phyloP scores from a whole-genome alignment of 2,113 vertebrate species.

The Emydura subglobosa region DNA sequence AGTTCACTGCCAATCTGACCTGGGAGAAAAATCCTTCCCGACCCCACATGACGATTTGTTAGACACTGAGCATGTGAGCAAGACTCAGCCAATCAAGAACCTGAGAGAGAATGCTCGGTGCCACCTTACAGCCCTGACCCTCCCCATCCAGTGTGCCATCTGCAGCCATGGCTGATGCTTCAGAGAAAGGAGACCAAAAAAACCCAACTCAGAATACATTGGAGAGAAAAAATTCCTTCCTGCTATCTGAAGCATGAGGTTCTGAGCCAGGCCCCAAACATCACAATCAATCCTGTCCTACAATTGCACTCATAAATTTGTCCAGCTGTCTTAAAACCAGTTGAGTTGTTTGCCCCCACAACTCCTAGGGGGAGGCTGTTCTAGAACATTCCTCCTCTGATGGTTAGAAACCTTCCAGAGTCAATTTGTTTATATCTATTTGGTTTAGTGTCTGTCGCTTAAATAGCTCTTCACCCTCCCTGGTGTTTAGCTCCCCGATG shows the following conservation, averaged over 20 bases:
- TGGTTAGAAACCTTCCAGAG: background rate
- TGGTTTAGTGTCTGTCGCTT: background rate
- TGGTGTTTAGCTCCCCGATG: background rate
- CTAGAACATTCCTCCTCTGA: background rate
- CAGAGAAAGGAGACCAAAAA: background rate
- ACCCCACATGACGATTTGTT: background rate
- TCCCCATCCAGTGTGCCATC: background rate
- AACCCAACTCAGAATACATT: background rate
- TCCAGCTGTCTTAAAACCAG: background rate
- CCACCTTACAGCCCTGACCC: background rate
- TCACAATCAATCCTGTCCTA: background rate
- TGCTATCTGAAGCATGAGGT: background rate
- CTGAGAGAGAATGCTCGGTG: background rate
- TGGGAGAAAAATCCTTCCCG: background rate
- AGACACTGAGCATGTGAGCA: background rate
- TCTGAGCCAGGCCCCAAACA: background rate
- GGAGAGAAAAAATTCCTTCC: background rate
- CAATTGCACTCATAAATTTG: background rate
- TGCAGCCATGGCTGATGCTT: background rate
- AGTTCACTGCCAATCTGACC: background rate
- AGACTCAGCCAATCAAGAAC: background rate
- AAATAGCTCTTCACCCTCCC: background rate
- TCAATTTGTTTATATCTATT: background rate
- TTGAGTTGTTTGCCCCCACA: background rate
- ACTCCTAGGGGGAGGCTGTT: background rate